Percentiles rank a stretch among this genome's conserved stretches.
These are phyloP conservation scores for Malacosoma neustria DNA, from an alignment of 2,888 invertebrate genomes.

Conservation along the genomic window DNA sequence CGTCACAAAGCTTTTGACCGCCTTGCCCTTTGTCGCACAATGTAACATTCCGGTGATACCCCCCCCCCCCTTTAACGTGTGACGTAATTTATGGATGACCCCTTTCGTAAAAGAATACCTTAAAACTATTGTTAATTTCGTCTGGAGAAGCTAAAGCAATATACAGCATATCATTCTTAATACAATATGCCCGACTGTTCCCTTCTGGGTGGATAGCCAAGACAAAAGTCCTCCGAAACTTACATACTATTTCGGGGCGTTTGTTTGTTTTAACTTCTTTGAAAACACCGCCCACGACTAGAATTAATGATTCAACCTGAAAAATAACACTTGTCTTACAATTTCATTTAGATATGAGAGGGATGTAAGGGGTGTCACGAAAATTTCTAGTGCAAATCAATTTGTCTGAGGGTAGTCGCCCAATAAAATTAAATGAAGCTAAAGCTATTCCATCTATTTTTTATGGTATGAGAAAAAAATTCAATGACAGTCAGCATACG, in stretches of 20 bases:
- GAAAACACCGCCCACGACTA: constrained; percentile 45
- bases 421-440: too few relatives aligned
- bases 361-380: too few relatives aligned
- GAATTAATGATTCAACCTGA: constrained; percentile 31
- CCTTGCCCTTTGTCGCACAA: too few relatives aligned
- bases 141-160: constrained; percentile 28
- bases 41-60: too few relatives aligned
- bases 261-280: constrained; percentile 22
- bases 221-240: constrained; percentile 48
- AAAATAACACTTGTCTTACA: constrained; percentile 12
- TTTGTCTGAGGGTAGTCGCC: too few relatives aligned
- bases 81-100: too few relatives aligned
- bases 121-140: constrained; percentile 33
- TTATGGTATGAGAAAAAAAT: too few relatives aligned
- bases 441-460: too few relatives aligned
- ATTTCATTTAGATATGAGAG: not conserved
- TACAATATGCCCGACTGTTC: constrained; percentile 24
- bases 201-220: constrained; percentile 18
- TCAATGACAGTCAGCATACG: too few relatives aligned
- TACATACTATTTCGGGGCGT: constrained; percentile 16
- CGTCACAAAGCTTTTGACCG: too few relatives aligned
- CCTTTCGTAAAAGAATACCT: constrained; percentile 37
- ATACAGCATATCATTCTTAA: constrained; percentile 38
- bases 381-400: too few relatives aligned
- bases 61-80: too few relatives aligned